Base-by-base conservation (phyloP, 2,888 invertebrate genomes). In the Drosophila tripunctata region DNA sequence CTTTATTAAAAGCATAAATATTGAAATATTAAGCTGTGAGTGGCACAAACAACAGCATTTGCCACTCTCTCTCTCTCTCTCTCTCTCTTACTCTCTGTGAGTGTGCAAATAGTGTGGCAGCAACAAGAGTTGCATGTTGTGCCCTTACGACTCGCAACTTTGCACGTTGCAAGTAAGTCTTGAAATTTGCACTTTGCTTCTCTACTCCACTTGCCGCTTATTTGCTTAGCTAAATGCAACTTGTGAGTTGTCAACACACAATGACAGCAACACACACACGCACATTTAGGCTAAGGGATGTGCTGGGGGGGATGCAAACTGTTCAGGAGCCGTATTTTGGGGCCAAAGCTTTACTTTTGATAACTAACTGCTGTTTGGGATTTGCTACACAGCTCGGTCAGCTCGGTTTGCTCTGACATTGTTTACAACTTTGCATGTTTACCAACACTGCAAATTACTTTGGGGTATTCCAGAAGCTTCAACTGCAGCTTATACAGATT, bases 181-280 rank as follows among this genome's bases (percentile, higher is more conserved):
- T 62, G 67, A 63, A 76, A 86, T 74, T 83, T 67, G 65, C 75
- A 72, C 70, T 56, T 38, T 17, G 17, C 41, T 31, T 10, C 36
- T 12, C 8, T 33, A 2, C 31, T n/a, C 14, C 6, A 6, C 21
- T 21, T 7, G 21, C 8, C n/a, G 2, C 33, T 27, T 81, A 81
- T 81, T 81, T 81, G 87, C 81, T 80, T 81, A 78, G 85, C 87
- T 87, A 87, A 87, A 87, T 81, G 85, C 84, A 87, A 84, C 81
- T 87, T 81, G 77, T 81, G 81, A 69, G 75, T 78, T 87, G 81
- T 87, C 81, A 84, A 84, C 82, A 80, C 62, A 83, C 64, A 74
- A 54, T 35, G 52, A 54, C 62, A 62, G 43, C 47, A 48, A 31
- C 19, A 60, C 44, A 52, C 30, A 54, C 10, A 19, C n/a, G 12